Conservation (phyloP, 2,888 invertebrate genomes). For the Caenorhabditis sp. region DNA sequence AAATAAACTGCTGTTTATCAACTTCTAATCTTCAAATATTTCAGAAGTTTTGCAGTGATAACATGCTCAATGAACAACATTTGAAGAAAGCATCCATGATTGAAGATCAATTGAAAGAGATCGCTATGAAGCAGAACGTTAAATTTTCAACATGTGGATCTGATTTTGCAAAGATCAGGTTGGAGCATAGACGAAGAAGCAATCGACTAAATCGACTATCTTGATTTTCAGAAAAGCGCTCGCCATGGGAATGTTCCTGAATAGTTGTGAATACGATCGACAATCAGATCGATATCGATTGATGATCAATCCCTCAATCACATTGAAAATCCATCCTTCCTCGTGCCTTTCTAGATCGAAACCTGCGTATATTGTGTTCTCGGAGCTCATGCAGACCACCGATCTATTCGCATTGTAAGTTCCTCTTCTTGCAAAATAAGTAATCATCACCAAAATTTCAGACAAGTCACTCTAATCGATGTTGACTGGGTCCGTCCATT, state of each 20-base stretch:
- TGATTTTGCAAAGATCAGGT: slow-evolving; percentile 56
- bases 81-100: slow-evolving; percentile 65
- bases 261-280: slow-evolving; percentile 78
- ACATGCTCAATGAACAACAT: slow-evolving; percentile 64
- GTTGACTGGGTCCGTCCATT: slow-evolving; percentile 71
- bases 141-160: slow-evolving; percentile 55
- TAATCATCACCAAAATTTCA: slow-evolving; percentile 30
- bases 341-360: slow-evolving; percentile 72
- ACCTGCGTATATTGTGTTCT: slow-evolving; percentile 77
- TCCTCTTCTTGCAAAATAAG: not conserved
- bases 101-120: slow-evolving; percentile 61
- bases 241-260: slow-evolving; percentile 77
- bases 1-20: not conserved
- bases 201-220: too few species aligned
- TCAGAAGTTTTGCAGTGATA: slow-evolving; percentile 61
- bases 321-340: slow-evolving; percentile 79
- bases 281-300: slow-evolving; percentile 76
- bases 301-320: slow-evolving; percentile 71
- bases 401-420: slow-evolving; percentile 79
- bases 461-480: slow-evolving; percentile 76
- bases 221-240: slow-evolving; percentile 74
- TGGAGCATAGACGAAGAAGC: too few species aligned
- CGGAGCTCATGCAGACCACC: slow-evolving; percentile 78
- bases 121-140: slow-evolving; percentile 50
- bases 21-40: not conserved